A percentile compares a stretch with the other conserved stretches of the same genome.
Evolutionary conservation across 2,888 invertebrate species (phyloP).

Genomic region (Dolomedes plantarius): DNA sequence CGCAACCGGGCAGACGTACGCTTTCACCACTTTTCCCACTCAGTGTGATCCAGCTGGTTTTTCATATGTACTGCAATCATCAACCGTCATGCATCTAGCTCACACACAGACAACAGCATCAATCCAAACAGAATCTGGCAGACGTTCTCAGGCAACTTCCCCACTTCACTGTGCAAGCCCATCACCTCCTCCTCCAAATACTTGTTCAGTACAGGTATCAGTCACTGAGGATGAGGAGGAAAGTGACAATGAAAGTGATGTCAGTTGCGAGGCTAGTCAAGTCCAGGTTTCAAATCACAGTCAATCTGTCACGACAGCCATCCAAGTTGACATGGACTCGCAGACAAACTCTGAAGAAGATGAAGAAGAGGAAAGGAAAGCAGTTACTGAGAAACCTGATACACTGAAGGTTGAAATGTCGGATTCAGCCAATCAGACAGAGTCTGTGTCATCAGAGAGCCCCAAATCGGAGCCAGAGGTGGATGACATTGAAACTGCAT

Average conservation of each 20-base stretch:
- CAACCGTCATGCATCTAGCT: constrained; percentile 70
- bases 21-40: constrained; percentile 71
- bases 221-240: constrained; percentile 56
- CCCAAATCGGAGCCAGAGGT: constrained; percentile 49
- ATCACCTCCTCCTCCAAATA: constrained; percentile 62
- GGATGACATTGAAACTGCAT: background rate
- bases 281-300: constrained; percentile 29
- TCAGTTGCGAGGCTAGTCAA: constrained; percentile 31
- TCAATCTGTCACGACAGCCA: constrained; percentile 81
- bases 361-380: constrained; percentile 48
- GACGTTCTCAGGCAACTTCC: constrained; percentile 70
- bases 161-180: constrained; percentile 67
- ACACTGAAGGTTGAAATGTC: constrained; percentile 59
- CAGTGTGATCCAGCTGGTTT: constrained; percentile 63
- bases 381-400: background rate
- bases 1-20: constrained; percentile 68
- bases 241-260: constrained; percentile 50
- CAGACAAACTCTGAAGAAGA: constrained; percentile 68
- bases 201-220: constrained; percentile 37
- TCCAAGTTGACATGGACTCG: constrained; percentile 72
- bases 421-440: constrained; percentile 71
- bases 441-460: constrained; percentile 53
- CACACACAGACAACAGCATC: constrained; percentile 66
- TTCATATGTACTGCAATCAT: constrained; percentile 69
- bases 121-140: constrained; percentile 57